Evolutionary conservation across 2,113 vertebrate genomes (phyloP).

Genomic region (Bothrops jararaca): DNA sequence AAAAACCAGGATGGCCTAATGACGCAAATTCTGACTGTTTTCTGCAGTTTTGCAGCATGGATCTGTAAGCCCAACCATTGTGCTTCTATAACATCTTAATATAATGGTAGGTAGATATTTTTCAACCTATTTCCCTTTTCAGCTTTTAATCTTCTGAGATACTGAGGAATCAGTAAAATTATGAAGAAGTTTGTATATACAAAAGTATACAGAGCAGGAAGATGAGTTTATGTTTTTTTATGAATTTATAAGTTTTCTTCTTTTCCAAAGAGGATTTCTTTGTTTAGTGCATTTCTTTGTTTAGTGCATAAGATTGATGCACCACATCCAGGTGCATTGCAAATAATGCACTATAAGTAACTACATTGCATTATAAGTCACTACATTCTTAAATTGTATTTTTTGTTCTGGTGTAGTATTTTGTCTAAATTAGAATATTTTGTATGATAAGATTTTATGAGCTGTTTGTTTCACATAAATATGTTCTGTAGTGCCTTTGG

Average conservation of each 20-base stretch:
- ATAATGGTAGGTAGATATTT: background rate
- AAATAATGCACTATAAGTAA: background rate
- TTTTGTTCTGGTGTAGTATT: background rate
- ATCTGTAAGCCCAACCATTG: background rate
- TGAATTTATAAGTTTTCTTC: background rate
- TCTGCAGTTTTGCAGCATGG: background rate
- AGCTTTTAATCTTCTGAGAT: background rate
- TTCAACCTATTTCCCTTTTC: too few species aligned
- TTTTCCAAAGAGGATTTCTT: background rate
- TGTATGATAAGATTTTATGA: background rate
- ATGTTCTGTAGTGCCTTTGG: background rate
- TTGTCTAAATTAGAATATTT: background rate
- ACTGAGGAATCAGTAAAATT: background rate
- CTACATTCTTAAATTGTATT: background rate
- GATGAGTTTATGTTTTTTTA: background rate
- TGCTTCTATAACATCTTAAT: background rate
- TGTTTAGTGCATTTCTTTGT: background rate
- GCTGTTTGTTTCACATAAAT: background rate
- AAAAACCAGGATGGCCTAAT: background rate
- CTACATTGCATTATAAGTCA: too few species aligned
- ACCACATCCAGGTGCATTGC: background rate
- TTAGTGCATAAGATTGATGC: background rate
- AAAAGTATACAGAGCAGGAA: background rate
- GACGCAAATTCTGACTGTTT: background rate
- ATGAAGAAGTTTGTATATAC: background rate